phyloP scores from a whole-genome alignment of 2,797 vertebrate genomes.

The Poeciliopsis gracilis region DNA sequence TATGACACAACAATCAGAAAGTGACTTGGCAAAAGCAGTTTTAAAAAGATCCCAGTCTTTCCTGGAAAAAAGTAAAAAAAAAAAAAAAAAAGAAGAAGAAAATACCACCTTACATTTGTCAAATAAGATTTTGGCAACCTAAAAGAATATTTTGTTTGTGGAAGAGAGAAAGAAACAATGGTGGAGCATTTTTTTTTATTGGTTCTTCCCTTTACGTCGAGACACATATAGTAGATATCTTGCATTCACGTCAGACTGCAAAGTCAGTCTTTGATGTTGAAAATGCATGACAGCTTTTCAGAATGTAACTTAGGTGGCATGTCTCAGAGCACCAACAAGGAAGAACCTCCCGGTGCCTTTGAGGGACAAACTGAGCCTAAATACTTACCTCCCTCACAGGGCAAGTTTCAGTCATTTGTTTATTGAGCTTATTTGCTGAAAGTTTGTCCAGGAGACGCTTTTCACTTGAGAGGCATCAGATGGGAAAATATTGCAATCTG shows the following conservation, averaged over 20 bases:
- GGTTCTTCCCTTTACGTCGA: neutral
- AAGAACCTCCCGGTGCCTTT: neutral
- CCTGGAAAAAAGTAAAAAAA: neutral
- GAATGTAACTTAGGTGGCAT: too few relatives aligned
- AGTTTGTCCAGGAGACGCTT: conserved; percentile 24
- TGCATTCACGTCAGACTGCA: neutral
- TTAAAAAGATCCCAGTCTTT: neutral
- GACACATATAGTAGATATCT: neutral
- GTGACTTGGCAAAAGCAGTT: neutral
- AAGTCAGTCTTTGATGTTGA: neutral
- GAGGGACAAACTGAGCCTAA: conserved; percentile 13
- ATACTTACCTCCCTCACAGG: neutral
- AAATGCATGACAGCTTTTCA: neutral
- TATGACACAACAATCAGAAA: neutral
- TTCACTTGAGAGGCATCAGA: conserved; percentile 50
- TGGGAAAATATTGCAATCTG: conserved; percentile 59
- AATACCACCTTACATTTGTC: neutral
- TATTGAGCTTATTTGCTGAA: conserved; percentile 44
- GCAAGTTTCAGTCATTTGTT: conserved; percentile 5
- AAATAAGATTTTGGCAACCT: neutral
- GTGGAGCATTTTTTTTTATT: neutral
- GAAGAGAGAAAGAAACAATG: neutral
- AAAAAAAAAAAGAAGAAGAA: neutral
- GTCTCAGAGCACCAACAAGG: neutral
- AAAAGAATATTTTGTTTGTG: neutral